Evolutionary conservation across 2,113 vertebrate genomes (phyloP).

Genomic region (Gymnorhina tibicen): DNA sequence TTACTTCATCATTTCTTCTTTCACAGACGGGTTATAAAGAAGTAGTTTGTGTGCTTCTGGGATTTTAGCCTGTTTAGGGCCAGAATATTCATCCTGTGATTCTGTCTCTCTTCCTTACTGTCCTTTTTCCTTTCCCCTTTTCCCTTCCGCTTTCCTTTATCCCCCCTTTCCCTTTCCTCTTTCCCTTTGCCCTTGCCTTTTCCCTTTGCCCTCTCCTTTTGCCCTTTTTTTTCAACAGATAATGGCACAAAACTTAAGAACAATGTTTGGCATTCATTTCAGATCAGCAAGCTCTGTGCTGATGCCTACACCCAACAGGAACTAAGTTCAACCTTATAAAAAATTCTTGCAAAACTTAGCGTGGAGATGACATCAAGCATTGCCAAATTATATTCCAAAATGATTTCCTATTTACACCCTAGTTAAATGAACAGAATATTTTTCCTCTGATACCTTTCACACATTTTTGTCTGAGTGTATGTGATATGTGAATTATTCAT

Average conservation of each 20-base stretch:
- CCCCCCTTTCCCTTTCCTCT: background rate
- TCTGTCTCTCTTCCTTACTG: background rate
- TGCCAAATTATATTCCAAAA: background rate
- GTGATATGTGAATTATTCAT: background rate
- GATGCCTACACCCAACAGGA: background rate
- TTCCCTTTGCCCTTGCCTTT: background rate
- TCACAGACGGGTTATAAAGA: background rate
- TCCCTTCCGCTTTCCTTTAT: background rate
- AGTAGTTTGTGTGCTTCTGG: accelerated
- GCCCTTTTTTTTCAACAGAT: accelerated
- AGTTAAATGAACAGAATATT: background rate
- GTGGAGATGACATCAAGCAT: background rate
- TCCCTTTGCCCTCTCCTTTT: background rate
- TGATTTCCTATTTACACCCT: background rate
- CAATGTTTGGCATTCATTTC: background rate
- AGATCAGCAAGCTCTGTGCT: background rate
- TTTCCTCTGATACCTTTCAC: background rate
- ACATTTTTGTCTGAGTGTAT: background rate
- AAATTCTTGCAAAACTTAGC: background rate
- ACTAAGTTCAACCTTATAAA: background rate
- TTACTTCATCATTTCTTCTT: background rate
- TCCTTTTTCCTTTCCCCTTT: background rate
- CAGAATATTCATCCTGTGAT: background rate
- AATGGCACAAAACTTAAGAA: background rate
- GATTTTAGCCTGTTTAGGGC: background rate